Base-by-base conservation (phyloP, 1,140 invertebrate genomes). In the Drosophila sp. region DNA sequence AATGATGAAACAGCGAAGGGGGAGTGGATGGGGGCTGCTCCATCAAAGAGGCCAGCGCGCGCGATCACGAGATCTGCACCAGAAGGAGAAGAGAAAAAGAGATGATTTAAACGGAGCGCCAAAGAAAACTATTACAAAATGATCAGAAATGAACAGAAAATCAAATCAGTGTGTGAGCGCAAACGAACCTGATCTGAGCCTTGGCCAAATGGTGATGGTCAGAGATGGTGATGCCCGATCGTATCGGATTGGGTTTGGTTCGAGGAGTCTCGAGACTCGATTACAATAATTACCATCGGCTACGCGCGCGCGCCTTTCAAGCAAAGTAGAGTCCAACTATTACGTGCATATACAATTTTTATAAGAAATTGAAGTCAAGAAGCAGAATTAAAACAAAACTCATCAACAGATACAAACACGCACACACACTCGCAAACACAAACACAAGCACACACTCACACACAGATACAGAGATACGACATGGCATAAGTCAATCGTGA, bases 271-370 rank as follows among this genome's bases (percentile, higher is more conserved):
- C 8, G 23, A 50, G 83, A 84, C 76, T 90, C 90, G 87, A 90
- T 90, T 90, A 90, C 87, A 90, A 90, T 90, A 90, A 90, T 90
- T 90, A 90, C 83, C 90, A 90, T 90, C 89, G 64, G 87, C 87
- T 90, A 90, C 87, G 89, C 87, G 87, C 84, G 89, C 87, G 87
- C 80, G 89, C 84, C 74, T 84, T 87, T 84, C 85, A 84, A 58
- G 17, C 73, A 90, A 89, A 87, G 35, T 5, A 65, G 17, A 17
- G 29, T 23, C 1, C 55, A 67, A 70, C 69, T 79, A 57, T 78
- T 79, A 83, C 80, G 80, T 87, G 84, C 84, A 83, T 79, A 83
- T 89, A 87, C 66, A 89, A 89, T 80, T 80, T 82, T 77, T 84
- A 90, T 87, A 90, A 87, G 85, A 90, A 89, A 89, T 89, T 89